Base-by-base conservation (phyloP, 2,888 invertebrate species). In the Malthinus flaveolus region DNA sequence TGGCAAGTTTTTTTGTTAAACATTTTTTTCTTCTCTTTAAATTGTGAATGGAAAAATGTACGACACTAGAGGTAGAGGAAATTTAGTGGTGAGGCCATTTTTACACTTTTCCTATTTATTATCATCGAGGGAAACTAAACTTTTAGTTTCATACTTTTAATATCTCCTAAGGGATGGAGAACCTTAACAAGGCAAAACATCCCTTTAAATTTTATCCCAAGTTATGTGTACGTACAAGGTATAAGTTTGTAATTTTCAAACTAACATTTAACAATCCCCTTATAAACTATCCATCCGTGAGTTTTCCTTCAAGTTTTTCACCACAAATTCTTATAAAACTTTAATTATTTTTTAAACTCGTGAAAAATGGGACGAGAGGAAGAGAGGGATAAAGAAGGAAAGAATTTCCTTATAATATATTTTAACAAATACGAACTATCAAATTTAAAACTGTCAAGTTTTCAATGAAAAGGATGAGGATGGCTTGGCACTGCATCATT, bases 91-190 rank as follows among this genome's bases (percentile, higher is more conserved):
- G 45, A 34, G 31, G n/a, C 35, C 32, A 44, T 4, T 35, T 45
- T 36, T 49, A 56, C 44, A 56, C 49, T 49, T 49, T 54, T 49
- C 46, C 46, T 50, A 61, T 57, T 61, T 61, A 61, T 57, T 52
- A 34, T 49, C 23, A 15, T 12, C 52, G 3, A 39, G 60, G 56
- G 56, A 57, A 23, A 7, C 23, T 32, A 36, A 61, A 61, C 60
- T 61, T 61, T 61, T 56, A 56, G 56, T 52, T 47, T 23, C 10
- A 36, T 51, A 49, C 56, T 47, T 58, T 49, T 56, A 55, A 49
- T 56, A 61, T 33, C 56, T 56, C 60, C 56, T 52, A 23, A n/a
- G 8, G 56, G 48, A 49, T 42, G 52, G 46, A 49, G 50, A 31
- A 13, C 36, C 31, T 45, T 44, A 46, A 37, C 50, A 50, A 46